Conservation (phyloP, 2,113 vertebrate species). For the Carollia perspicillata region DNA sequence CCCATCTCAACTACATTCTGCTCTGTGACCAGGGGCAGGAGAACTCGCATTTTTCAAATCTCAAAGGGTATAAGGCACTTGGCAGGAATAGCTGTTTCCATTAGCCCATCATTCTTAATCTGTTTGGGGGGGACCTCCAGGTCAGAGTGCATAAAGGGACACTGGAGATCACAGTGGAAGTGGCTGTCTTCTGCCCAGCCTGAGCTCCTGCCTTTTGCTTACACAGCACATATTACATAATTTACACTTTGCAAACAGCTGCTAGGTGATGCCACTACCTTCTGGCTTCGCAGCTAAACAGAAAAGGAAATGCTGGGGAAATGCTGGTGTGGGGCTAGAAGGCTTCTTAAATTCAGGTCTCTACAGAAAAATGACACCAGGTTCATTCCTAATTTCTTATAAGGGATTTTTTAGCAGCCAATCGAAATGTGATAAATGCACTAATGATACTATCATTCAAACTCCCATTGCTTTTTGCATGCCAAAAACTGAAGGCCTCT, state of each 20-base stretch:
- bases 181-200: background rate
- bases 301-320: constrained; percentile 2
- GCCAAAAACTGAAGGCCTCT: background rate
- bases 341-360: background rate
- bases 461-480: background rate
- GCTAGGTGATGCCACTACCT: background rate
- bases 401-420: background rate
- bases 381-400: background rate
- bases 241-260: background rate
- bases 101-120: background rate
- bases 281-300: background rate
- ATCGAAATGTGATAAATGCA: background rate
- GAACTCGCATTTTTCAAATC: background rate
- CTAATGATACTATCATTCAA: background rate
- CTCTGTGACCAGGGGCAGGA: background rate
- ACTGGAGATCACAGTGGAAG: background rate
- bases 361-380: background rate
- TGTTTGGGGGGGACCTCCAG: background rate
- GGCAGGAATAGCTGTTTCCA: background rate
- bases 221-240: background rate
- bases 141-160: background rate
- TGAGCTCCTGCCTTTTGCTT: background rate
- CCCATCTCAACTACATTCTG: background rate
- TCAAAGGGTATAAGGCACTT: background rate
- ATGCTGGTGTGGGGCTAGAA: background rate